Evolutionary conservation across 1,140 invertebrate genomes (phyloP), one percentile per base, ranked within the genome.

Genomic region (Aricia agestis): DNA sequence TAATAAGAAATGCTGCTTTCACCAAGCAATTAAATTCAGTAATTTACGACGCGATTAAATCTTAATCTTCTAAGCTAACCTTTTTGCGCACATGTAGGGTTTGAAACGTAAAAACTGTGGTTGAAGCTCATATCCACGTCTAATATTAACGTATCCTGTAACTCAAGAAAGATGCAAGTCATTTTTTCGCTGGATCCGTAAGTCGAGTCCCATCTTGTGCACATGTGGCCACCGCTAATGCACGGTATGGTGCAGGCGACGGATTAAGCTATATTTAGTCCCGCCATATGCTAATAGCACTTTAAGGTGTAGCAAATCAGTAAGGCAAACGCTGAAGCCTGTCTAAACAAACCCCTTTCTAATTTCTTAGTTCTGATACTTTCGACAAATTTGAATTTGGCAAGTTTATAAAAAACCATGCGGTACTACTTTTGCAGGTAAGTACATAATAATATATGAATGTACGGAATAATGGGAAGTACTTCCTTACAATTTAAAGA

Each of bases 131-230:
- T 13, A 19, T 63, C 19, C 59, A 63, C 59, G 17, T 63, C 59
- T 63, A 63, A 25, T 11, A 25, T 63, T 63, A 67, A 78, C 80
- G 80, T 84, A 89, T 90, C 87, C 87, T 89, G 87, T 90, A 90
- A 90, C 73, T 74, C 76, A 87, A 52, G 45, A 15, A 52, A 90
- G 85, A 84, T 80, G 82, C 78, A 72, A 70, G 59, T 63, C 17
- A 42, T 79, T 89, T 89, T 90, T 87, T 87, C 83, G 78, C 72
- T 76, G 82, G 84, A 86, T 84, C 82, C 78, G 83, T 81, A 88
- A 87, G 83, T 79, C 82, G 87, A 86, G 74, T 79, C 79, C 68
- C 77, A 90, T 89, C 80, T 90, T 90, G 88, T 78, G 76, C 87
- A 87, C 86, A 90, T 90, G 84, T 89, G 88, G 85, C 77, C 70